Evolutionary conservation across 2,888 invertebrate species (phyloP).

Genomic region (Papilio gigon): DNA sequence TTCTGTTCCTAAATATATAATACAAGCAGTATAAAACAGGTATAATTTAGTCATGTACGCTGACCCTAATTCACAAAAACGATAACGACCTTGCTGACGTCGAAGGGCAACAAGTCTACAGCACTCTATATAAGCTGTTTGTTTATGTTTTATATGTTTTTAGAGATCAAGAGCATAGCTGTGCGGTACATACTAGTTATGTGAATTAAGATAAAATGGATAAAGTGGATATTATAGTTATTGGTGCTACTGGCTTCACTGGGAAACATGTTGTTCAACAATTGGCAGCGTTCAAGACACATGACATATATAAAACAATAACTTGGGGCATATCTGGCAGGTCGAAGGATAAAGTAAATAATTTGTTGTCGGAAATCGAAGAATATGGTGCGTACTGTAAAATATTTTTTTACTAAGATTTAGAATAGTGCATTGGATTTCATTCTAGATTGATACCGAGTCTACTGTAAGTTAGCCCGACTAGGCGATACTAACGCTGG

Average conservation of each 20-base stretch:
- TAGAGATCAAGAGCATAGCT: constrained; percentile 15
- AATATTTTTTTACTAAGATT: background rate
- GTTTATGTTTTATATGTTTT: constrained; percentile 24
- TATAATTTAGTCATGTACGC: background rate
- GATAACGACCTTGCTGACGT: constrained; percentile 17
- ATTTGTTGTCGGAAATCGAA: constrained; percentile 46
- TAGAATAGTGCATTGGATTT: background rate
- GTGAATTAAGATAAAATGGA: constrained; percentile 37
- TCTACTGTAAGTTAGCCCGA: too few species aligned
- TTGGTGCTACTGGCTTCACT: constrained; percentile 60
- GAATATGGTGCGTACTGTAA: constrained; percentile 45
- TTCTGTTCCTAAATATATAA: background rate
- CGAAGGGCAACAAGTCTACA: constrained; percentile 26
- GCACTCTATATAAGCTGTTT: constrained; percentile 23
- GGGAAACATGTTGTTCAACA: constrained; percentile 53
- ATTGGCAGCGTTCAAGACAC: constrained; percentile 47
- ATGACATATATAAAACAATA: constrained; percentile 46
- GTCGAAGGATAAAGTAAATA: constrained; percentile 61
- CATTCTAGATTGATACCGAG: background rate
- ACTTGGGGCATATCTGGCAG: constrained; percentile 56
- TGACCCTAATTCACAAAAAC: constrained; percentile 6
- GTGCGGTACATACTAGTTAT: constrained; percentile 10
- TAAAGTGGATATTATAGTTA: constrained; percentile 53
- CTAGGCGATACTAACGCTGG: too few species aligned
- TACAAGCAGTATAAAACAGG: background rate